A percentile compares a stretch with the other conserved stretches of the same genome.
Evolutionary conservation across 2,113 vertebrate genomes (phyloP).

Genomic region (Arizona elegans): DNA sequence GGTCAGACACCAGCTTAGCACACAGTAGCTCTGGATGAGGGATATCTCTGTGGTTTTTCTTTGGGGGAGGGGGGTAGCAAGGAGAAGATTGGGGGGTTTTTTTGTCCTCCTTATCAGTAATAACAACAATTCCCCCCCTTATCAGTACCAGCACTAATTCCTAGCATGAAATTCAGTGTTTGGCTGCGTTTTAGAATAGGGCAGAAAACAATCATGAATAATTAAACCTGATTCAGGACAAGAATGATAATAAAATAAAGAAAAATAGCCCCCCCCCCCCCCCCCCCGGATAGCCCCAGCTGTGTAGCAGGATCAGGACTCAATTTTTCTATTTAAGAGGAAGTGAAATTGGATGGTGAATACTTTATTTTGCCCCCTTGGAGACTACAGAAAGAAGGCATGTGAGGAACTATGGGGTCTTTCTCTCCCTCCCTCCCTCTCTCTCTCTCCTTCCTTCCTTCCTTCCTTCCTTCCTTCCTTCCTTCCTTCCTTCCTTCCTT

Average conservation of each 20-base stretch:
- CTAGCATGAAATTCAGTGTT: background rate
- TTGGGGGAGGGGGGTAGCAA: background rate
- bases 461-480: too few relatives aligned
- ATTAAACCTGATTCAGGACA: background rate
- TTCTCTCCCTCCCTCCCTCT: fast-evolving
- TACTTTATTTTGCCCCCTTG: background rate
- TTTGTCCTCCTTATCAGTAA: background rate
- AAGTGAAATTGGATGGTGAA: background rate
- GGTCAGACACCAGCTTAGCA: background rate
- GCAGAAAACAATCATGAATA: background rate
- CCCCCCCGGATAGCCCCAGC: too few relatives aligned
- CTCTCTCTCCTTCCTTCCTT: too few relatives aligned
- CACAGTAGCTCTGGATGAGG: background rate
- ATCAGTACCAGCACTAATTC: background rate
- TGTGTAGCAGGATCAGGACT: background rate
- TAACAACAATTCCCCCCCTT: background rate
- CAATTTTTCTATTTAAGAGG: background rate
- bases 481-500: too few relatives aligned
- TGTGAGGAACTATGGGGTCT: background rate
- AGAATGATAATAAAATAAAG: background rate
- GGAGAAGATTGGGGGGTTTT: background rate
- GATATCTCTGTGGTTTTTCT: background rate
- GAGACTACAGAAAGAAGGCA: background rate
- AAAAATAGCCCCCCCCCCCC: too few relatives aligned
- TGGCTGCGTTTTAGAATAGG: background rate